phyloP scores from a whole-genome alignment of 2,888 invertebrate genomes.

The Orthosia cruda region DNA sequence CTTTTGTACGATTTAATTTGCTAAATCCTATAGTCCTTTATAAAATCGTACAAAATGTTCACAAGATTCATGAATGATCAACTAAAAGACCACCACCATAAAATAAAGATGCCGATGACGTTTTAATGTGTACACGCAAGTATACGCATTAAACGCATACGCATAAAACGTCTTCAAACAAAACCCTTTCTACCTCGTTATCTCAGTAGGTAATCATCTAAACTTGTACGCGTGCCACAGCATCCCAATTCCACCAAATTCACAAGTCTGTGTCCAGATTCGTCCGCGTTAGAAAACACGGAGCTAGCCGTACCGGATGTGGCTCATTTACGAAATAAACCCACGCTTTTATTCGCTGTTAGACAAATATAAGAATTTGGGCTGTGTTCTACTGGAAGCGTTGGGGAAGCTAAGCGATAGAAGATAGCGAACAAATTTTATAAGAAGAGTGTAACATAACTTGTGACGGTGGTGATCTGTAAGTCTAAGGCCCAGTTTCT shows the following conservation, averaged over 20 bases:
- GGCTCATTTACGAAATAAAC: conserved; percentile 75
- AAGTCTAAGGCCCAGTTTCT: too few relatives aligned
- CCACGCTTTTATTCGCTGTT: conserved; percentile 75
- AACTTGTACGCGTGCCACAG: conserved; percentile 46
- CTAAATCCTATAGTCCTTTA: neutral
- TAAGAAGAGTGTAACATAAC: neutral
- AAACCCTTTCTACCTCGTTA: conserved; percentile 3
- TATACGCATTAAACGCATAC: neutral
- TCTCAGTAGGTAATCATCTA: conserved; percentile 11
- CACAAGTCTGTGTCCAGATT: conserved; percentile 54
- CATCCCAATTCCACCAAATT: conserved; percentile 59
- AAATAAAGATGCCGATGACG: neutral
- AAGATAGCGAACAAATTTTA: neutral
- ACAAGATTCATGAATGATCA: neutral
- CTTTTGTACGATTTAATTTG: neutral
- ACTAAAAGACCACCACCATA: too few relatives aligned
- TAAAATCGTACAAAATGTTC: too few relatives aligned
- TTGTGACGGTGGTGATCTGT: too few relatives aligned
- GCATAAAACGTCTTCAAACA: neutral
- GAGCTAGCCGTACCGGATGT: conserved; percentile 71
- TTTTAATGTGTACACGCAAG: too few relatives aligned
- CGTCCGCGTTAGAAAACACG: conserved; percentile 56
- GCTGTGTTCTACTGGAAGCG: conserved; percentile 1
- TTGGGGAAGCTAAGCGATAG: neutral
- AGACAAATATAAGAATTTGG: conserved; percentile 69